These are phyloP conservation scores for Ibycter americanus DNA, from an alignment of 2,797 vertebrate species.

Conservation along the genomic window DNA sequence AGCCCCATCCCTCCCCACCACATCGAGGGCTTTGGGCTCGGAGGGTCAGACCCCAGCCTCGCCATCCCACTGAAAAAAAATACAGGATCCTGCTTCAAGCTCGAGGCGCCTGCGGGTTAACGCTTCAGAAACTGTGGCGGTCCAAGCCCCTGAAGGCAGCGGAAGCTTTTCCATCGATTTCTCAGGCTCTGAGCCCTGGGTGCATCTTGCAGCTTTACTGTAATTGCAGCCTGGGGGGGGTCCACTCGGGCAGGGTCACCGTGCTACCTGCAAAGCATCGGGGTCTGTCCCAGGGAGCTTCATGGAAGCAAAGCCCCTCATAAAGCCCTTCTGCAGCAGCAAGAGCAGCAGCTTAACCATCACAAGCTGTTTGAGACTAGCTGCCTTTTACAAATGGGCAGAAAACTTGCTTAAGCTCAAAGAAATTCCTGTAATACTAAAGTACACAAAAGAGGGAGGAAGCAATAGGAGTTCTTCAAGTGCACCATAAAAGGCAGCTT, in stretches of 20 bases:
- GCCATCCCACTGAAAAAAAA: neutral
- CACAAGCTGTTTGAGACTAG: neutral
- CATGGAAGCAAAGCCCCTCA: neutral
- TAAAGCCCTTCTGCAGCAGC: neutral
- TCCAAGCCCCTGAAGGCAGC: neutral
- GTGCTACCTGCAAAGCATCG: neutral
- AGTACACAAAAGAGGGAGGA: neutral
- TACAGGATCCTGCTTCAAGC: neutral
- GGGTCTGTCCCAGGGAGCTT: neutral
- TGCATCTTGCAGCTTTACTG: neutral
- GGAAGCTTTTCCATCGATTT: neutral
- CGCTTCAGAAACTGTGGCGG: neutral
- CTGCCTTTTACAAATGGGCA: neutral
- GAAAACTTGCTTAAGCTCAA: neutral
- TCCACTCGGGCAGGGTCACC: neutral
- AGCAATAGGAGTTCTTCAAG: neutral
- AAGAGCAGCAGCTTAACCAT: neutral
- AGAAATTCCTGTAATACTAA: neutral
- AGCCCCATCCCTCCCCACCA: neutral
- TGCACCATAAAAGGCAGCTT: neutral
- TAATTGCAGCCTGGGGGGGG: neutral
- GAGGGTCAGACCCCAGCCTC: neutral
- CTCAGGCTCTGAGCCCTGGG: neutral
- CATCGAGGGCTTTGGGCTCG: fast-evolving
- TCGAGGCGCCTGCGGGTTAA: neutral